Evolutionary conservation across 2,797 vertebrate species (phyloP).

Genomic region (Remorina albescens): DNA sequence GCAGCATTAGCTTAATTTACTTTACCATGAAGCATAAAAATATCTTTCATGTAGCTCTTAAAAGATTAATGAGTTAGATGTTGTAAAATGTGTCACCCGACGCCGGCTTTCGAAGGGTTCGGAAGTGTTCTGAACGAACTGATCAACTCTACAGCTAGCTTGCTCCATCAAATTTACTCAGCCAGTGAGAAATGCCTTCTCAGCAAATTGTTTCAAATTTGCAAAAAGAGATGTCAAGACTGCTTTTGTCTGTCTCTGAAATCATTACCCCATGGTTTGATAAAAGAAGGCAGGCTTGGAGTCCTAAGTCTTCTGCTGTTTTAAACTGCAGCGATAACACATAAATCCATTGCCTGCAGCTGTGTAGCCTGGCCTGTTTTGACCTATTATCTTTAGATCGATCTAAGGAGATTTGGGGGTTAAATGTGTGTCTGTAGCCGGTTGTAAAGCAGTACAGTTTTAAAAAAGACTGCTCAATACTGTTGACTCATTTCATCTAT

Average conservation of each 20-base stretch:
- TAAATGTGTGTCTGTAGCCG: background rate
- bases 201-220: background rate
- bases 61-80: background rate
- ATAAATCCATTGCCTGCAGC: background rate
- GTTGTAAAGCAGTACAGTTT: slow-evolving; percentile 13
- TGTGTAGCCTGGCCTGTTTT: background rate
- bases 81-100: background rate
- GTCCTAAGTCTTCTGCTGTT: background rate
- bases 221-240: background rate
- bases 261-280: background rate
- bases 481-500: slow-evolving; percentile 33
- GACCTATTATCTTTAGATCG: background rate
- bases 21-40: background rate
- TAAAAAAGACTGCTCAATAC: slow-evolving; percentile 70
- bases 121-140: background rate
- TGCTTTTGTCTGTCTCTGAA: background rate
- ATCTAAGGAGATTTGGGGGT: background rate
- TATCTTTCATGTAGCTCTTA: background rate
- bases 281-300: background rate
- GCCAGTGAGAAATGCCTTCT: background rate
- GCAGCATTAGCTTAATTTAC: background rate
- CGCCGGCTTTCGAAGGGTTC: too few species aligned
- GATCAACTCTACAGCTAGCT: background rate
- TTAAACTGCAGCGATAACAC: background rate
- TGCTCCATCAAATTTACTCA: background rate